Percentiles rank a stretch among this genome's conserved stretches.
Conservation (phyloP, 2,113 vertebrate genomes). For the Herpailurus yagouaroundi region DNA sequence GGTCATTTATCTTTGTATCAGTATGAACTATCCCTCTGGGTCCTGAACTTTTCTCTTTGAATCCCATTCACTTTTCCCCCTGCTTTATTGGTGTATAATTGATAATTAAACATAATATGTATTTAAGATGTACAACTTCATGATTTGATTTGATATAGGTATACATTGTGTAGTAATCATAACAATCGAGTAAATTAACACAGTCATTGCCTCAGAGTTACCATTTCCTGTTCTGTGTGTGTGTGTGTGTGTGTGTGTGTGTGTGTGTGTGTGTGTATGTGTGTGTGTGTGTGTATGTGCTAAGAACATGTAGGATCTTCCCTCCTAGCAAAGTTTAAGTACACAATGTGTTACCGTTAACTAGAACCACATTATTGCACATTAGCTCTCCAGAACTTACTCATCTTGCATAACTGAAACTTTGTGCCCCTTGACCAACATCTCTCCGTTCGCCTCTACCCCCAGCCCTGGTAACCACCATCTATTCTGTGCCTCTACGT, state of each 20-base stretch:
- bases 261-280: no score
- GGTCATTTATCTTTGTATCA: not conserved
- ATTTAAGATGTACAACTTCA: not conserved
- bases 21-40: not conserved
- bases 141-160: not conserved
- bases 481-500: not conserved
- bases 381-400: not conserved
- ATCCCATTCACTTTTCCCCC: not conserved
- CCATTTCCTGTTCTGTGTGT: not conserved
- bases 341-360: not conserved
- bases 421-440: not conserved
- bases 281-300: not conserved
- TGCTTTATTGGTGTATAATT: not conserved
- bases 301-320: not conserved
- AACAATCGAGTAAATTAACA: not conserved
- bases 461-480: not conserved
- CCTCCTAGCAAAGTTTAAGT: not conserved
- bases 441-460: not conserved
- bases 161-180: not conserved
- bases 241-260: not conserved
- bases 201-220: not conserved
- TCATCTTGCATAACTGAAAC: not conserved
- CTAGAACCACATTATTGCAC: not conserved
- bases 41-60: not conserved
- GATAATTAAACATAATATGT: not conserved